phyloP scores from a whole-genome alignment of 2,888 invertebrate species.

The Tyria jacobaeae region DNA sequence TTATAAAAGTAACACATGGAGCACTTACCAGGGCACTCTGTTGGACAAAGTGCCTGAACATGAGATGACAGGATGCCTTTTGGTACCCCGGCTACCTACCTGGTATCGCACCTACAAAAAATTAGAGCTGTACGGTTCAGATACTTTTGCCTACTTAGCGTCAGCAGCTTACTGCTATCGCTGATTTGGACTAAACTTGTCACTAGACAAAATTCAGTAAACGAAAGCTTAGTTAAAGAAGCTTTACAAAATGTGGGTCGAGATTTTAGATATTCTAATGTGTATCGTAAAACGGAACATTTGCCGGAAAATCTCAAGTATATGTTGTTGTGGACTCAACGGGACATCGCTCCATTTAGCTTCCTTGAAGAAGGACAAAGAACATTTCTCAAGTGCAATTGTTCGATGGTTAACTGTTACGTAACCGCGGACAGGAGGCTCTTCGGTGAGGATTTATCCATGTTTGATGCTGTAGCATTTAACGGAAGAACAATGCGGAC shows the following conservation, averaged over 20 bases:
- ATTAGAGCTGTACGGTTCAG: slow-evolving; percentile 51
- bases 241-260: slow-evolving; percentile 65
- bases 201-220: slow-evolving; percentile 39
- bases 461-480: slow-evolving; percentile 73
- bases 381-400: slow-evolving; percentile 71
- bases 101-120: slow-evolving; percentile 50
- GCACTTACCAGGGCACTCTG: slow-evolving; percentile 36
- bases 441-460: slow-evolving; percentile 49
- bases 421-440: slow-evolving; percentile 56
- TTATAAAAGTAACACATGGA: background rate
- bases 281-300: slow-evolving; percentile 63
- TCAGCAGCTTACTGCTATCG: slow-evolving; percentile 58
- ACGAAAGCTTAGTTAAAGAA: slow-evolving; percentile 62
- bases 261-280: slow-evolving; percentile 67
- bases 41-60: slow-evolving; percentile 45
- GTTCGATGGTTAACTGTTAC: slow-evolving; percentile 70
- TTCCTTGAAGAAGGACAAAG: slow-evolving; percentile 65
- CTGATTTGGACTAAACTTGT: slow-evolving; percentile 62
- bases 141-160: slow-evolving; percentile 61
- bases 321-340: slow-evolving; percentile 70
- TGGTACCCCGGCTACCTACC: slow-evolving; percentile 34
- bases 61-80: slow-evolving; percentile 60
- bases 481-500: slow-evolving; percentile 66
- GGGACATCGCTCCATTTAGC: slow-evolving; percentile 66
- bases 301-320: slow-evolving; percentile 69